Base-by-base conservation (phyloP, 2,888 invertebrate genomes). In the Chrysolina oricalcia region DNA sequence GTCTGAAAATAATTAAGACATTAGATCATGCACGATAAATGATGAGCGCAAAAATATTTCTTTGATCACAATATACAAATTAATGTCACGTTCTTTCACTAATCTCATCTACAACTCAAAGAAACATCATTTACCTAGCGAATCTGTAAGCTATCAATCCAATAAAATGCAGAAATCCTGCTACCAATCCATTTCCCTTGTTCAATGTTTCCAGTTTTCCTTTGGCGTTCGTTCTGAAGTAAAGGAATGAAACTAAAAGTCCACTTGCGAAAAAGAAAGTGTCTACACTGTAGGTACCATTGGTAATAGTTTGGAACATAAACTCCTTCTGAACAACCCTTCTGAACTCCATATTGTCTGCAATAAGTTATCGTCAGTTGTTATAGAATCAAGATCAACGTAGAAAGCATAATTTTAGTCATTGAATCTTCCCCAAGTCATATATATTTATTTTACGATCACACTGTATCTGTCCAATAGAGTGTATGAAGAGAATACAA, bases 191-290 rank as follows among this genome's bases (percentile, higher is more conserved):
- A 76, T 90, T 91, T 0, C 93, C 93, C 82, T 94, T 92, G 43
- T 84, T 86, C 62, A 93, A 91, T 62, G 93, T 89, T 81, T 94
- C 94, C 78, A 95, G 88, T 84, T 93, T 94, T 69, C 94, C 94
- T 85, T 94, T 94, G 15, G 93, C 92, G 85, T 93, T 93, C 0
- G 94, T 94, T 41, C 96, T 92, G 89, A 96, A 96, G 88, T 95
- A 96, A 66, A 96, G 90, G 88, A 94, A 96, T n/a, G 96, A 93
- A 8, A 96, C 95, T 82, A 96, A 89, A 85, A 96, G 92, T 11
- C 96, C 96, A 79, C 96, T 96, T 86, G 82, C 89, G 86, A 95
- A 95, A 90, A 95, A 95, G 90, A 95, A 95, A 0, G 95, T 95
- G 84, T 95, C 95, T 0, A 95, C 95, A 76, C 95, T 94, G 87